Evolutionary conservation across 1,140 invertebrate species (phyloP), one percentile per base, ranked within the genome.

Genomic region (Zaprionus camerounensis): DNA sequence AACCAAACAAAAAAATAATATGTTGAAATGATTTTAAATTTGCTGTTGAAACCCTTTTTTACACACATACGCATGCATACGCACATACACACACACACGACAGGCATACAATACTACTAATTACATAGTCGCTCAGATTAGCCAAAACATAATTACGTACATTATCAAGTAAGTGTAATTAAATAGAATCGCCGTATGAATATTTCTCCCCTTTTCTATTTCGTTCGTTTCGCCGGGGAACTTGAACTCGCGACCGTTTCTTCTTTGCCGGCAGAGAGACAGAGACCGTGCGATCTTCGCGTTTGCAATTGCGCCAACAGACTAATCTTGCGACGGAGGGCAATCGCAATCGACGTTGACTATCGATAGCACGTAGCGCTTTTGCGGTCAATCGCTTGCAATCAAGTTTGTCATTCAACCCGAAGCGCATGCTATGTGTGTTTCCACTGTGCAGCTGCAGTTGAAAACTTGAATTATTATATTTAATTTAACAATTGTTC

Each of bases 231-330:
- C 38, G 59, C 67, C 72, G 72, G 67, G 53, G 59, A 75, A 71
- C 67, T 75, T 75, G 26, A 75, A 75, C 72, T 64, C 72, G 72
- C 72, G 53, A 75, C 67, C 72, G 67, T 70, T 75, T 63, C 59
- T 38, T 59, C 41, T 59, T 24, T n/a, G 65, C 34, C 38, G 36
- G 36, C 46, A 44, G 46, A 31, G 59, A 70, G 28, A 62, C 38
- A 64, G 59, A 71, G 41, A 44, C 41, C 41, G n/a, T 44, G 7
- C 72, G 67, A 75, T 71, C 72, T 71, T 71, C 53, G 59, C 72
- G 58, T 71, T 64, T 57, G 41, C 67, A 75, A 71, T 75, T 75
- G 72, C 72, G 72, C 72, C 72, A 75, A 71, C 67, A 75, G 72
- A 75, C 72, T 75, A 75, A 71, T 57, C 53, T 64, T 51, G 38